Conservation (phyloP, 2,113 vertebrate species). For the Lasiurus borealis region DNA sequence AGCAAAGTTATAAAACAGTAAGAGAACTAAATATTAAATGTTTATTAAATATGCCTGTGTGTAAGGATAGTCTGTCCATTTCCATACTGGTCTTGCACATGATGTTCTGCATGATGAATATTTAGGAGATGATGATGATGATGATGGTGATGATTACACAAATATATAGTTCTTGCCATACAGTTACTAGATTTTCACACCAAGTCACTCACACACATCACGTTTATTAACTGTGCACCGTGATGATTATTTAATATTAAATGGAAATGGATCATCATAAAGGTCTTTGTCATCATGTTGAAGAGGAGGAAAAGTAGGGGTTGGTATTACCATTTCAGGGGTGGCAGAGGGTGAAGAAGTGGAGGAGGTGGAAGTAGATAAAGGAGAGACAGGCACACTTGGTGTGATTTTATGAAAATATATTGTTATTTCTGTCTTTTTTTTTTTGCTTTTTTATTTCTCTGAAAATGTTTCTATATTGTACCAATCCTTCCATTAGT, state of each 20-base stretch:
- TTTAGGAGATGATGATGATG: neutral
- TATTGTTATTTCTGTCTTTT: neutral
- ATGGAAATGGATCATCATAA: too few species aligned
- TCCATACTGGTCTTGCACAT: neutral
- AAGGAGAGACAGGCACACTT: neutral
- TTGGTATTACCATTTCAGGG: neutral
- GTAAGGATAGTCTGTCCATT: neutral
- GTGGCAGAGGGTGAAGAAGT: neutral
- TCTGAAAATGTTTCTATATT: neutral
- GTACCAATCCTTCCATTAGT: neutral
- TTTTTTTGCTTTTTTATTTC: neutral
- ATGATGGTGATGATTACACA: neutral
- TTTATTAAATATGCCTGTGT: too few species aligned
- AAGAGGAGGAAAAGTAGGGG: neutral
- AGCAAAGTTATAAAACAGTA: neutral
- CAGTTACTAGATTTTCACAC: neutral
- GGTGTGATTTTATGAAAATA: neutral
- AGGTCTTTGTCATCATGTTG: neutral
- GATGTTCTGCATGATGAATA: too few species aligned
- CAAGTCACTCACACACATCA: neutral
- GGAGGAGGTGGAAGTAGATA: neutral
- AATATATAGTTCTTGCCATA: neutral
- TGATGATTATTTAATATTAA: neutral
- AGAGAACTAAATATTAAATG: neutral
- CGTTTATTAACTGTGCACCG: neutral